Evolutionary conservation across 2,888 invertebrate species (phyloP).

Genomic region (Calliscelio sp.): DNA sequence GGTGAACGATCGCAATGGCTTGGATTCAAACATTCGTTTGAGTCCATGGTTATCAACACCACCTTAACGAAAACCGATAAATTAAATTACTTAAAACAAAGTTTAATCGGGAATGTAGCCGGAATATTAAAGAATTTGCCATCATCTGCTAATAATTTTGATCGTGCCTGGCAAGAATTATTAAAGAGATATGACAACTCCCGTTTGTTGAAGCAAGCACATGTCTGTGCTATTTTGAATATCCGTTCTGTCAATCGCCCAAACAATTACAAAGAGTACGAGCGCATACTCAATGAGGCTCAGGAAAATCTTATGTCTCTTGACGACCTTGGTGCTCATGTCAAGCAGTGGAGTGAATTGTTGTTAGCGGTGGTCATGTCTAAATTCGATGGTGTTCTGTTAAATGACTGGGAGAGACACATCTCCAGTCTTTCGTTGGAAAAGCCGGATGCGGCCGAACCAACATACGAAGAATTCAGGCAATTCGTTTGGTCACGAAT

Average conservation of each 20-base stretch:
- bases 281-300: conserved; percentile 42
- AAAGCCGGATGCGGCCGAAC: neutral
- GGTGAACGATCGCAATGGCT: neutral
- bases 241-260: conserved; percentile 21
- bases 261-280: conserved; percentile 36
- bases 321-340: conserved; percentile 17
- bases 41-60: conserved; percentile 45
- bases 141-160: conserved; percentile 35
- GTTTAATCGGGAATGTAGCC: conserved; percentile 18
- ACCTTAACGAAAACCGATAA: conserved; percentile 32
- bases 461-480: neutral
- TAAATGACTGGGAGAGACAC: conserved; percentile 11
- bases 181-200: conserved; percentile 33
- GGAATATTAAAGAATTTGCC: conserved; percentile 26
- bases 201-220: conserved; percentile 33
- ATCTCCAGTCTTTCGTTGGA: too few species aligned
- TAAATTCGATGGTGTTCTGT: conserved; percentile 8
- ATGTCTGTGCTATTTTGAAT: conserved; percentile 16
- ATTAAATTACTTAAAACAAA: conserved; percentile 41
- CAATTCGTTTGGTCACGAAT: neutral
- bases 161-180: conserved; percentile 50
- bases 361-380: too few species aligned
- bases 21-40: conserved; percentile 29
- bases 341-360: conserved; percentile 26
- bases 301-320: conserved; percentile 43